Evolutionary conservation across 92 coral and sea anemone species (phyloP).

Genomic region (Diadumene lineata): DNA sequence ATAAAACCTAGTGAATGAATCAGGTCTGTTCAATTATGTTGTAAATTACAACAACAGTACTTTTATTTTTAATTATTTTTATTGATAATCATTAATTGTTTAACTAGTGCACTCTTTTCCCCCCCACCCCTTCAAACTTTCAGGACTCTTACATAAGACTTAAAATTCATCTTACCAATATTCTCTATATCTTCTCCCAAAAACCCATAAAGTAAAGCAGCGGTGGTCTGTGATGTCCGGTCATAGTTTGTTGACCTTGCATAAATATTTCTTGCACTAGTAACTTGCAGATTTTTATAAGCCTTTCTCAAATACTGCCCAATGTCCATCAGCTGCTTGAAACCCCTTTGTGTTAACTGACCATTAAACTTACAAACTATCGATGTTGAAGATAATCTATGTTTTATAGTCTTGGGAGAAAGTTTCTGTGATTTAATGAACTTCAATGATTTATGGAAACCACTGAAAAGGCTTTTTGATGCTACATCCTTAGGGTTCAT

Average conservation of each 20-base stretch:
- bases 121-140: no score
- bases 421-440: conserved; percentile 23
- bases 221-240: conserved; percentile 84
- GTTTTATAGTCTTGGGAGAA: conserved; percentile 17
- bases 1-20: no score
- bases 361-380: conserved; percentile 55
- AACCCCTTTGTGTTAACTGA: conserved; percentile 76
- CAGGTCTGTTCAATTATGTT: no score
- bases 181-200: conserved; percentile 48
- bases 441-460: conserved; percentile 38
- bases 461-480: conserved; percentile 48
- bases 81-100: no score
- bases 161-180: conserved; percentile 58
- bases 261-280: conserved; percentile 41
- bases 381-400: conserved; percentile 24
- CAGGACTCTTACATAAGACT: no score
- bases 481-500: conserved; percentile 31
- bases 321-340: conserved; percentile 73
- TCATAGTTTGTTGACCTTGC: conserved; percentile 64
- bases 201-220: conserved; percentile 86
- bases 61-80: no score
- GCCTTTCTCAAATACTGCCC: conserved; percentile 67
- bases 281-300: conserved; percentile 45
- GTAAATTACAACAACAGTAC: no score
- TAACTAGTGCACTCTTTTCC: no score